phyloP scores from a whole-genome alignment of 2,113 vertebrate genomes.

The Sula dactylatra region DNA sequence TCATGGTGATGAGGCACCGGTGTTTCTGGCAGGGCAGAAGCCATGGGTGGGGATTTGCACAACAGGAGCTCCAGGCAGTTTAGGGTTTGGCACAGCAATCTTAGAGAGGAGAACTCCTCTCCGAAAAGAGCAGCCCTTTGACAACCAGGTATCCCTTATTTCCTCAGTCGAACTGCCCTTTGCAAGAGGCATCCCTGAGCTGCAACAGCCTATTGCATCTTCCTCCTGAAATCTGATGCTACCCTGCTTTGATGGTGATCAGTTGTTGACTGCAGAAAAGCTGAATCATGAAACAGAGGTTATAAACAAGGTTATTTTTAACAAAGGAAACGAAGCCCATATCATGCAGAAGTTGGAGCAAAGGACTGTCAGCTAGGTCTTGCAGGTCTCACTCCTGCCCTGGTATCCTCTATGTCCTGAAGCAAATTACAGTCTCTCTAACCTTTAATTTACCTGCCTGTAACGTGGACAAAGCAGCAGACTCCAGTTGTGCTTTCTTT shows the following conservation, averaged over 20 bases:
- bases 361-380: background rate
- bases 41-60: background rate
- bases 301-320: constrained; percentile 56
- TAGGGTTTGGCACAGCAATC: background rate
- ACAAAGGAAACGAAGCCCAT: background rate
- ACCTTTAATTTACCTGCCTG: constrained; percentile 23
- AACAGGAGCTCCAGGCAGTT: background rate
- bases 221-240: constrained; percentile 15
- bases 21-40: constrained; percentile 22
- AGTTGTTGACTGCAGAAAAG: constrained; percentile 23
- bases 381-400: background rate
- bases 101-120: background rate
- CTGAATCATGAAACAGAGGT: constrained; percentile 49
- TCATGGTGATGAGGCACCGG: background rate
- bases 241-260: background rate
- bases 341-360: background rate
- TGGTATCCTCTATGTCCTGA: background rate
- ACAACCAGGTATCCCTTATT: background rate
- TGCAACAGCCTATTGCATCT: background rate
- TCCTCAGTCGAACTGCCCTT: background rate
- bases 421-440: background rate
- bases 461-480: background rate
- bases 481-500: background rate
- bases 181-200: background rate
- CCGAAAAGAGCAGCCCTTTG: background rate